phyloP scores from a whole-genome alignment of 2,113 vertebrate species.

The Lontra canadensis region DNA sequence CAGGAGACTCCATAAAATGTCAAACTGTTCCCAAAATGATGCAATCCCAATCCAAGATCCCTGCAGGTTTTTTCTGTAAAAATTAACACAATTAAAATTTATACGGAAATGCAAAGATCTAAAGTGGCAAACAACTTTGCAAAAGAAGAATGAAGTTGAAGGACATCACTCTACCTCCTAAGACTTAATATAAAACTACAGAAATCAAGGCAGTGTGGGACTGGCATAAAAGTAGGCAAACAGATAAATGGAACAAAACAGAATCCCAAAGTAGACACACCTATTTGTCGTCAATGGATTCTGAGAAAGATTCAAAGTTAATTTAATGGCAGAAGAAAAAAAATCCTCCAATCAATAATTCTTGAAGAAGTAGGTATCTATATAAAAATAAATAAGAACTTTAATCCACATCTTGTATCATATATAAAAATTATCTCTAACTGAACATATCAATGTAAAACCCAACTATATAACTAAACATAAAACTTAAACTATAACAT shows the following conservation, averaged over 20 bases:
- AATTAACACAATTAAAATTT: not conserved
- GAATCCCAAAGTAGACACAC: not conserved
- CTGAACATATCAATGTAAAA: not conserved
- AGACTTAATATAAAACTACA: not conserved
- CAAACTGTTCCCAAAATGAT: not conserved
- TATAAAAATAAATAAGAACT: not conserved
- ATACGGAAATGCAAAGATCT: not conserved
- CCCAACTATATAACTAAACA: not conserved
- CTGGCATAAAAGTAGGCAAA: not conserved
- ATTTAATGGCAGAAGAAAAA: not conserved
- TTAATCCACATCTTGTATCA: not conserved
- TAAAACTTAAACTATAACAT: not conserved
- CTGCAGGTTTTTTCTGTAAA: not conserved
- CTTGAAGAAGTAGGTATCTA: not conserved
- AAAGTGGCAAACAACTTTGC: not conserved
- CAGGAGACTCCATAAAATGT: slow-evolving; percentile 12
- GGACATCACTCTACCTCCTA: not conserved
- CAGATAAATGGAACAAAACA: not conserved
- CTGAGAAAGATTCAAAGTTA: not conserved
- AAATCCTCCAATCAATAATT: not conserved
- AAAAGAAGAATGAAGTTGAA: not conserved
- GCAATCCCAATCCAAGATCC: not conserved
- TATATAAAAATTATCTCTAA: not conserved
- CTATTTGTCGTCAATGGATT: not conserved
- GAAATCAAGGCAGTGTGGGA: not conserved